Evolutionary conservation across 2,797 vertebrate genomes (phyloP), one percentile per base, ranked within the genome.

Genomic region (Phoxinus dragarum): DNA sequence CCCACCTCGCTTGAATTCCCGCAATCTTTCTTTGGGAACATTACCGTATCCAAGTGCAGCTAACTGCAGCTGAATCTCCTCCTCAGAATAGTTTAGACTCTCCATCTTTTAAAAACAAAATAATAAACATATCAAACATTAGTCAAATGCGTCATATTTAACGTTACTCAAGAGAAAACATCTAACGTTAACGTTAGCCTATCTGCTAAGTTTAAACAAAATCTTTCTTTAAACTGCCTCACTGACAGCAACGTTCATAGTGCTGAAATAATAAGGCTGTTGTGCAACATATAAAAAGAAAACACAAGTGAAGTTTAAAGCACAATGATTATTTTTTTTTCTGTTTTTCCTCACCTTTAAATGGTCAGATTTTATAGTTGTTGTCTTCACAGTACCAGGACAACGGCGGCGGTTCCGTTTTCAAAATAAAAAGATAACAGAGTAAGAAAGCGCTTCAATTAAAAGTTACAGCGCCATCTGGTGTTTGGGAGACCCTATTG

Each of bases 1-100:
- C 89, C 11, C 27, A 96, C 96, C 95, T 94, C 49, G 89, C 83
- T 96, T 96, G 84, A 96, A 95, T 84, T 94, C 92, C 3, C 3
- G 90, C 68, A 96, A 91, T 67, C 92, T 90, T 87, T 94, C 90
- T 85, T 88, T 90, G 0, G 95, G 88, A 31, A 96, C 90, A 85
- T 96, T 93, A 34, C 12, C 90, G 90, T 95, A 95, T 44, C 96
- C 96, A 16, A 96, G 91, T 3, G 91, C 31, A 4, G 67, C 80
- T 81, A 96, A 88, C 14, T 96, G 95, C 9, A 94, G 89, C 31
- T 90, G 86, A 67, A 96, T 95, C 82, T 96, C 95, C 42, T 94
- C 94, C 59, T 95, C 95, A 38, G 95, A 93, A 86, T 96, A 96
- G 83, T 94, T 93, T 59, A 96, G 77, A 27, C 75, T 86, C 71